Evolutionary conservation across 2,113 vertebrate species (phyloP), one percentile per base, ranked within the genome.

Genomic region (Trochalopteron elliotii): DNA sequence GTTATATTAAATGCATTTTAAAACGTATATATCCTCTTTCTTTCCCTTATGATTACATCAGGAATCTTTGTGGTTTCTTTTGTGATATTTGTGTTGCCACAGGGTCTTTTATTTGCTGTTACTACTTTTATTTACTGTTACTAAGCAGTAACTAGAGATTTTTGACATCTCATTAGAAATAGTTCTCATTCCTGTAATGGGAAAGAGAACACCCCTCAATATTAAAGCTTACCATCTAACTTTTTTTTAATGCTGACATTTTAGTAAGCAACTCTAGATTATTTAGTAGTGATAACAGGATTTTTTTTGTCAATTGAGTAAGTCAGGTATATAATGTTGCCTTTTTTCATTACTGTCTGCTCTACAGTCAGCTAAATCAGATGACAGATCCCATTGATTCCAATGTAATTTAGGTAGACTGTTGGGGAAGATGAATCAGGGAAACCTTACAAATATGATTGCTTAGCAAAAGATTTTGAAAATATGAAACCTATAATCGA

Each of bases 61-160:
- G 61, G 74, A 80, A 55, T 76, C 39, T 77, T 83, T 91, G 81
- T 77, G 71, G 83, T 69, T 93, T 91, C 15, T 33, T 86, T 35
- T 74, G 55, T 71, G 82, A 90, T 63, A 61, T 76, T 89, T 78
- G 23, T 85, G 78, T 77, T 93, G 64, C 82, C 88, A 70, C 31
- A 4, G 30, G 25, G 30, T 67, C 39, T 94, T 95, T 94, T 94
- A 92, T 96, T 95, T 94, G 64, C 76, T 89, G 72, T 96, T 95
- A 56, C 60, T 47, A 17, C 69, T 95, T 95, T 94, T 93, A 96
- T 93, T 94, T 94, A 89, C 80, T 92, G 93, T 92, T 83, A 78
- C 50, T 72, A 89, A 95, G 80, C 6, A 70, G 75, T 77, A 93
- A 96, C 42, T 85, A 69, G 86, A 92, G 83, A 89, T 71, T 94